A percentile compares a stretch with the other conserved stretches of the same genome.
These are phyloP conservation scores for Podarcis muralis DNA, from an alignment of 2,113 vertebrate genomes.

Conservation along the genomic window DNA sequence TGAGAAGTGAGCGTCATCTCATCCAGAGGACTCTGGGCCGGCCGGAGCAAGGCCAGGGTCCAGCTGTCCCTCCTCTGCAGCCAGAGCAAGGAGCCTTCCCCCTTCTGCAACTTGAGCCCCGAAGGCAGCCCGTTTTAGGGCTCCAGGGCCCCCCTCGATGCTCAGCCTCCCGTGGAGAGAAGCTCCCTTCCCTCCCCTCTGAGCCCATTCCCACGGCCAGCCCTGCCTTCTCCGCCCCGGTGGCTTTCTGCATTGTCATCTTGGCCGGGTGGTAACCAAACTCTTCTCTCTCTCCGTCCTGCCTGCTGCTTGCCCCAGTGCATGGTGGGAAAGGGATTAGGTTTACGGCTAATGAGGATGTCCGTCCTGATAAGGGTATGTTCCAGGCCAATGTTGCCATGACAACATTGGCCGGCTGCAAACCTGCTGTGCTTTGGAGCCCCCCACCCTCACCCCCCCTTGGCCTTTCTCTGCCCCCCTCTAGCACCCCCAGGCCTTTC, in stretches of 20 bases:
- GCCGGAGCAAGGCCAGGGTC: background rate
- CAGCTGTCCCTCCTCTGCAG: background rate
- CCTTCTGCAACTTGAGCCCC: no score
- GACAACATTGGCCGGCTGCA: conserved; percentile 57
- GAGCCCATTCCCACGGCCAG: background rate
- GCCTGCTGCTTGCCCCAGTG: conserved; percentile 86
- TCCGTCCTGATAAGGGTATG: conserved; percentile 94
- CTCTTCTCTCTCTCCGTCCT: conserved; percentile 73
- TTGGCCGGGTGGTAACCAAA: conserved; percentile 40
- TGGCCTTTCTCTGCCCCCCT: conserved; percentile 32
- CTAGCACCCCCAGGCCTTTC: background rate
- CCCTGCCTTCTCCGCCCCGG: rapidly evolving
- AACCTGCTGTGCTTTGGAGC: conserved; percentile 45
- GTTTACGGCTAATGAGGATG: conserved; percentile 92
- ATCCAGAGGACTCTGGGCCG: background rate
- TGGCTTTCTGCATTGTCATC: background rate
- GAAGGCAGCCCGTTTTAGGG: no score
- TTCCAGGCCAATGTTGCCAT: conserved; percentile 64
- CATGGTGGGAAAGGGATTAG: conserved; percentile 97
- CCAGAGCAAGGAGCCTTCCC: background rate
- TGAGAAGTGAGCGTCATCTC: no score
- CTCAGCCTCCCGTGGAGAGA: background rate
- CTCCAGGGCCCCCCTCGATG: no score
- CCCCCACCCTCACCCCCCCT: background rate
- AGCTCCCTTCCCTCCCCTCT: rapidly evolving